Evolutionary conservation across 2,797 vertebrate genomes (phyloP), one percentile per base, ranked within the genome.

Genomic region (Danio jaintianensis): DNA sequence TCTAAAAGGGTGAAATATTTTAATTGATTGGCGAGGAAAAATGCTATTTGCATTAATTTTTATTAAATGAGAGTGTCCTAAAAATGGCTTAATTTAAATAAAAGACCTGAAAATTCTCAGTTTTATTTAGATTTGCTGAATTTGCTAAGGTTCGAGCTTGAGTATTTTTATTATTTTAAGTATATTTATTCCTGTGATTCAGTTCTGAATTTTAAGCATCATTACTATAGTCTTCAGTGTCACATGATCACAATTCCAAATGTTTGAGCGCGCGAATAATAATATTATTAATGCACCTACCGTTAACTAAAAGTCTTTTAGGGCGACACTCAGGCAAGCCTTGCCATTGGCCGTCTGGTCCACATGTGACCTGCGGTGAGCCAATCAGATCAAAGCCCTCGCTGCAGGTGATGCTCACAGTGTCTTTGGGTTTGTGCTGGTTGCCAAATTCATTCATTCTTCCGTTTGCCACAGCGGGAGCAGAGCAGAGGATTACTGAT

Each of bases 261-360:
- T 29, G 29, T 29, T 29, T 29, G 29, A 29, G 29, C 29, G 29
- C 29, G 29, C 29, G 4, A 7, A 16, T 47, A 2, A 7, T 29
- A 47, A 3, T 48, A 9, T 38, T 11, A 52, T 20, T 9, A 55
- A 22, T 58, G 18, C 16, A 20, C 11, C 1, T 9, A 71, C 29
- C 16, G 5, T 29, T 1, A 11, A 5, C 47, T 16, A 36, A 5
- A 53, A 52, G 20, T n/a, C 1, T 50, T 64, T 64, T 64, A 7
- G 6, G 50, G 8, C 1, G 48, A 55, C 71, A 75, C 63, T 64
- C 22, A 2, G 75, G 75, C n/a, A 66, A 56, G 13, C 4, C 13
- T 59, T 72, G 50, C 84, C 84, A 83, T 42, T 83, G 75, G 59
- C 74, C 40, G 7, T 73, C n/a, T 20, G 38, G 8, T 42, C 53